Evolutionary conservation across 2,113 vertebrate species (phyloP).

Genomic region (Sylvietta virens): DNA sequence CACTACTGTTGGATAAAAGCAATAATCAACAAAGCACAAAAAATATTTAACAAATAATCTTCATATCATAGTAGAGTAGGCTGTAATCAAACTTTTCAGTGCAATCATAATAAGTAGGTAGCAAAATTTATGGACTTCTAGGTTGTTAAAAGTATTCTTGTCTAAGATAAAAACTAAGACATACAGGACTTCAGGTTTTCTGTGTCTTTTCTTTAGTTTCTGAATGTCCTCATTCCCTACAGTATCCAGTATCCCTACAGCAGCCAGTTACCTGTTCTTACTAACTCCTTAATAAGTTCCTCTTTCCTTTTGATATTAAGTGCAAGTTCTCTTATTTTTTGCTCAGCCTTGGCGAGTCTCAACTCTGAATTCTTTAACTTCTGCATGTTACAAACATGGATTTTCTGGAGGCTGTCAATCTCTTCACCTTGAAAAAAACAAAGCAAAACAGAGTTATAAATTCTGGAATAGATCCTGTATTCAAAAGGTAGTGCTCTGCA

Average conservation of each 20-base stretch:
- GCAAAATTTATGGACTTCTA: background rate
- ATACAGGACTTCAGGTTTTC: background rate
- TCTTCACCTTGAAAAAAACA: slow-evolving; percentile 68
- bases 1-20: background rate
- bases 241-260: background rate
- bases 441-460: background rate
- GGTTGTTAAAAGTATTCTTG: background rate
- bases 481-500: background rate
- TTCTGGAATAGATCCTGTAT: background rate
- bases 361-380: slow-evolving; percentile 72
- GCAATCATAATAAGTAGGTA: background rate
- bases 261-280: slow-evolving; percentile 80
- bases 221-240: background rate
- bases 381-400: slow-evolving; percentile 67
- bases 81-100: background rate
- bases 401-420: slow-evolving; percentile 66
- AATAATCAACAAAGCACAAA: background rate
- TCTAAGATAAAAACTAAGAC: background rate
- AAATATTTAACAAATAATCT: background rate
- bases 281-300: slow-evolving; percentile 84
- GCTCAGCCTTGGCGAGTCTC: slow-evolving; percentile 67
- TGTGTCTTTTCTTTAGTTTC: background rate
- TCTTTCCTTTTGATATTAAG: slow-evolving; percentile 86
- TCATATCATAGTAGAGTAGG: background rate
- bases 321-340: slow-evolving; percentile 81